Evolutionary conservation across 2,888 invertebrate species (phyloP).

Genomic region (Temnothorax unifasciatus): DNA sequence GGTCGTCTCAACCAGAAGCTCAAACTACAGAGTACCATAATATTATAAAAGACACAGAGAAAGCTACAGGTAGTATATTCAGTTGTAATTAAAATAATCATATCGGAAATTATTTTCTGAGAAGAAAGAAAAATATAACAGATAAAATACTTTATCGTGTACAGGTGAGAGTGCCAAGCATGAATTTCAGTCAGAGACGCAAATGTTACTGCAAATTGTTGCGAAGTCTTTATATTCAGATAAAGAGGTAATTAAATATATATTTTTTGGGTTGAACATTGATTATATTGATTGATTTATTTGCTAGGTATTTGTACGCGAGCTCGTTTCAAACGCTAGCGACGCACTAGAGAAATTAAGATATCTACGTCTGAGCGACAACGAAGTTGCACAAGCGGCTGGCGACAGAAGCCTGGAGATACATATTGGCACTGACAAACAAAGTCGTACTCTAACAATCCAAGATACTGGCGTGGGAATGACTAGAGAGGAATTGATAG

Average conservation of each 20-base stretch:
- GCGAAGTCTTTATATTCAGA: constrained; percentile 99
- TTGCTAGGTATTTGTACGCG: constrained; percentile 95
- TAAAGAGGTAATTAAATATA: constrained; percentile 91
- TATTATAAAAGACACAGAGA: constrained; percentile 89
- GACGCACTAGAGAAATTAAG: constrained; percentile 98
- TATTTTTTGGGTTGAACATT: neutral
- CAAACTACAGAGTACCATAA: constrained; percentile 86
- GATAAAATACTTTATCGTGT: neutral
- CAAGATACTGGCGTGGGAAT: constrained; percentile 98
- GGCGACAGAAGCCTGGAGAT: constrained; percentile 93
- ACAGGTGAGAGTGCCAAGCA: constrained; percentile 90
- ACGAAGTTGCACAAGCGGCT: constrained; percentile 86
- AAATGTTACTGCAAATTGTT: constrained; percentile 98
- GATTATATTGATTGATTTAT: neutral
- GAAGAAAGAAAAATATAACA: neutral
- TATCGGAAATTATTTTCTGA: neutral
- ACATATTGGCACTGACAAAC: constrained; percentile 95
- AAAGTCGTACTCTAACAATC: constrained; percentile 93
- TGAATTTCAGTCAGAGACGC: constrained; percentile 98
- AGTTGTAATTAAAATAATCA: neutral
- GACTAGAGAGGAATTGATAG: constrained; percentile 96
- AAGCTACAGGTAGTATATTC: constrained; percentile 87
- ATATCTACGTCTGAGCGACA: constrained; percentile 90
- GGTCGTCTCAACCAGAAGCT: constrained; percentile 83
- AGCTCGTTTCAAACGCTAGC: constrained; percentile 98